phyloP scores from a whole-genome alignment of 2,113 vertebrate genomes.

The Chaetodon trifascialis region DNA sequence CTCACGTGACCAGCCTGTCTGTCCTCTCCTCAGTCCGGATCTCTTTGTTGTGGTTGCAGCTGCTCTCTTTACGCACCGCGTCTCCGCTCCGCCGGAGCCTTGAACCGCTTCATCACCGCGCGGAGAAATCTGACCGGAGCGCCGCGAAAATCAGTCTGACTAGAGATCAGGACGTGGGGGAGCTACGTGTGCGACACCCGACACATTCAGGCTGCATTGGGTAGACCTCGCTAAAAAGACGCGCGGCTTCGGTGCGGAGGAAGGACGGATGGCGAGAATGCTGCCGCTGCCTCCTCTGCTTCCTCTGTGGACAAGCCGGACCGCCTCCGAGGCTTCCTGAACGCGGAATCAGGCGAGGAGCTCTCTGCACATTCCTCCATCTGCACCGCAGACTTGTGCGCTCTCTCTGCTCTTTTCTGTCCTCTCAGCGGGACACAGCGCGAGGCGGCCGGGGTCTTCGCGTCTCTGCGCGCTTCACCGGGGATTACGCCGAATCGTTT shows the following conservation, averaged over 20 bases:
- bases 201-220: neutral
- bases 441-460: slow-evolving; percentile 1
- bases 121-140: slow-evolving; percentile 7
- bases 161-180: slow-evolving; percentile 1
- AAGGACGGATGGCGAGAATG: slow-evolving; percentile 47
- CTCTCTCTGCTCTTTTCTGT: neutral
- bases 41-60: slow-evolving; percentile 80
- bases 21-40: slow-evolving; percentile 59
- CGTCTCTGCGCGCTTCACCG: neutral
- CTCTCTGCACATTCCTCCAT: slow-evolving; percentile 23
- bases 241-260: neutral
- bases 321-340: slow-evolving; percentile 50
- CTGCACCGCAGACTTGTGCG: slow-evolving; percentile 5
- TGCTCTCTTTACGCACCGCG: slow-evolving; percentile 41
- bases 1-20: slow-evolving; percentile 74
- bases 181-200: neutral
- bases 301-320: slow-evolving; percentile 38
- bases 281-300: slow-evolving; percentile 43
- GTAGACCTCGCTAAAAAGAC: neutral
- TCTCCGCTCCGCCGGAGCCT: slow-evolving; percentile 1
- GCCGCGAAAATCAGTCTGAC: neutral
- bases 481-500: slow-evolving; percentile 11
- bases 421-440: slow-evolving; percentile 27
- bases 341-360: slow-evolving; percentile 16
- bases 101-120: slow-evolving; percentile 7